Evolutionary conservation across 2,888 invertebrate species (phyloP).

Genomic region (Hecatera dysodea): DNA sequence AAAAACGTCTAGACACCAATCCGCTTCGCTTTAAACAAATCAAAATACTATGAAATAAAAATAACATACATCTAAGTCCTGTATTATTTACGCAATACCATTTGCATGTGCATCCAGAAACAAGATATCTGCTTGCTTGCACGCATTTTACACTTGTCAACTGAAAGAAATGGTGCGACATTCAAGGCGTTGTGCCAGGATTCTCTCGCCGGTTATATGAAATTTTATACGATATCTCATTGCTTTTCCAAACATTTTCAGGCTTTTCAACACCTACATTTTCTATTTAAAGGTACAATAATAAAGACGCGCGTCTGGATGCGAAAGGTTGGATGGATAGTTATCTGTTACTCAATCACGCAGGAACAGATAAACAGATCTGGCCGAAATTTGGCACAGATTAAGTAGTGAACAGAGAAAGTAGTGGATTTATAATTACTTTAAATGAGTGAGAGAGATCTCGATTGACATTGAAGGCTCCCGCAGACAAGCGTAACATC

Average conservation of each 20-base stretch:
- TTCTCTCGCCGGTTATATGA: slow-evolving; percentile 37
- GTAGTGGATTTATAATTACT: too few relatives aligned
- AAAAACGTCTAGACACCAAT: not conserved
- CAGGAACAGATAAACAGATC: too few relatives aligned
- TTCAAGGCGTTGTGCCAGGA: slow-evolving; percentile 45
- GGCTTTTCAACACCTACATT: not conserved
- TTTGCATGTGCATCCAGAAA: slow-evolving; percentile 24
- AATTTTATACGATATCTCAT: slow-evolving; percentile 48
- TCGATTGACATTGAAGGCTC: not conserved
- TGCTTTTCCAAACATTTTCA: slow-evolving; percentile 20
- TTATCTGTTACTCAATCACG: too few relatives aligned
- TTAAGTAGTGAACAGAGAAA: too few relatives aligned
- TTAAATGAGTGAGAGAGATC: too few relatives aligned
- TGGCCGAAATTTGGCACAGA: too few relatives aligned
- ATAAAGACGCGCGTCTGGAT: too few relatives aligned
- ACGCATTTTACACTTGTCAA: slow-evolving; percentile 56
- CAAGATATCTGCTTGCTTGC: slow-evolving; percentile 45
- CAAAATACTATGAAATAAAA: not conserved
- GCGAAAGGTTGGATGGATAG: too few relatives aligned
- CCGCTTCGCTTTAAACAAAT: not conserved
- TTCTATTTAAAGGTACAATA: not conserved
- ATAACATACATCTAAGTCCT: slow-evolving; percentile 17
- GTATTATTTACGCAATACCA: slow-evolving; percentile 16
- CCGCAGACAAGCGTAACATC: not conserved
- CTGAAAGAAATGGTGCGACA: slow-evolving; percentile 41